phyloP scores from a whole-genome alignment of 2,888 invertebrate genomes.

The Agrotis puta region DNA sequence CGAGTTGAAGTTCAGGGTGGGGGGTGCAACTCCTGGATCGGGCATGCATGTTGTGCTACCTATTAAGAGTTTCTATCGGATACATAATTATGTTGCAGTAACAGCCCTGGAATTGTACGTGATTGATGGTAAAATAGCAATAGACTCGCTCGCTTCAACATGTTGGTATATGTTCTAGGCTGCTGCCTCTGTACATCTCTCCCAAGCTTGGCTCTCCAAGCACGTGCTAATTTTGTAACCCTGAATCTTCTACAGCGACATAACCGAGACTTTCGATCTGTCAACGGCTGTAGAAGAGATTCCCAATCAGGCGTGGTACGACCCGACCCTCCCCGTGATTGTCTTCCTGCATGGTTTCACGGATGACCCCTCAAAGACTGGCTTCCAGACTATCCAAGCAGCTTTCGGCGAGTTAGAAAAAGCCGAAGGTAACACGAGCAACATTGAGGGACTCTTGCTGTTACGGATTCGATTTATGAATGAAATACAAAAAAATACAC shows the following conservation, averaged over 20 bases:
- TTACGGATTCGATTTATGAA: not conserved
- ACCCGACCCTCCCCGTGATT: slow-evolving; percentile 12
- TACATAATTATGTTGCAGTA: too few species aligned
- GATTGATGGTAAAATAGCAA: too few species aligned
- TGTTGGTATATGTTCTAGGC: not conserved
- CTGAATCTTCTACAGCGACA: slow-evolving; percentile 16
- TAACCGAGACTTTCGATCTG: slow-evolving; percentile 30
- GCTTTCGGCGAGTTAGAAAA: slow-evolving; percentile 48
- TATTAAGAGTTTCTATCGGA: too few species aligned
- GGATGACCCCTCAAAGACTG: slow-evolving; percentile 61
- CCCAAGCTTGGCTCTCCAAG: not conserved
- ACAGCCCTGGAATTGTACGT: too few species aligned
- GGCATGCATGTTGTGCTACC: too few species aligned
- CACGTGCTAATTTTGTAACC: not conserved
- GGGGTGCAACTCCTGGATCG: too few species aligned
- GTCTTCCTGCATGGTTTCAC: slow-evolving; percentile 69
- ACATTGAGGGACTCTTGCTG: not conserved
- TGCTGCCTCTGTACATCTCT: too few species aligned
- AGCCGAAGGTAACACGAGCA: not conserved
- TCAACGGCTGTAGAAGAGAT: not conserved
- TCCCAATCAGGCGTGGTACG: slow-evolving; percentile 10
- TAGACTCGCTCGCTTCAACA: not conserved
- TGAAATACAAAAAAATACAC: too few species aligned
- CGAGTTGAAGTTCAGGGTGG: too few species aligned
- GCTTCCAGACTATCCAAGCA: slow-evolving; percentile 55